phyloP scores from a whole-genome alignment of 2,888 invertebrate genomes.

The Thereva unica region DNA sequence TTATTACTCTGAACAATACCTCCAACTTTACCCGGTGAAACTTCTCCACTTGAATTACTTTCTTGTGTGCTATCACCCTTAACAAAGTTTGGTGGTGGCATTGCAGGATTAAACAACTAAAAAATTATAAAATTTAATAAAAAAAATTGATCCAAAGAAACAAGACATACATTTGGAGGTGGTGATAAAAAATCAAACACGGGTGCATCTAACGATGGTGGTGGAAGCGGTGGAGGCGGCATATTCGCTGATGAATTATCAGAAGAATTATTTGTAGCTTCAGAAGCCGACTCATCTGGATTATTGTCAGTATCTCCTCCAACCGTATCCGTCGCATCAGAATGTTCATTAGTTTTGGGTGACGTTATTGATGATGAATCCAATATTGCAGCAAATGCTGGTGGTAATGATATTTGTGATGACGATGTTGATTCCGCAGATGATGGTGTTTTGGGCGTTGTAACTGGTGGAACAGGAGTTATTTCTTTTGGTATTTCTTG shows the following conservation, averaged over 20 bases:
- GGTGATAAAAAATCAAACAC: constrained; percentile 24
- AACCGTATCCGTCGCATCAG: too few species aligned
- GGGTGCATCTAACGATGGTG: constrained; percentile 41
- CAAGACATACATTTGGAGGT: constrained; percentile 10
- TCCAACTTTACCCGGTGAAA: constrained; percentile 45
- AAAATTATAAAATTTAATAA: constrained; percentile 1
- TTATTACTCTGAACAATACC: constrained; percentile 15
- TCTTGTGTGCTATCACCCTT: constrained; percentile 45
- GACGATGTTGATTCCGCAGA: background rate
- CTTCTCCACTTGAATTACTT: constrained; percentile 48
- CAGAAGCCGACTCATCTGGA: too few species aligned
- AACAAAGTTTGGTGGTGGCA: constrained; percentile 40
- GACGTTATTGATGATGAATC: background rate
- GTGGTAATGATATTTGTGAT: background rate
- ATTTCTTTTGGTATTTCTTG: constrained; percentile 18
- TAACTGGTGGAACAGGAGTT: constrained; percentile 6
- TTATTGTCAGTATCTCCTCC: too few species aligned
- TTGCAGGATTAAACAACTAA: constrained; percentile 48
- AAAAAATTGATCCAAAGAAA: background rate
- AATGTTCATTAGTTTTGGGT: too few species aligned
- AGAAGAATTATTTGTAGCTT: too few species aligned
- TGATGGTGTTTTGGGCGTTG: background rate
- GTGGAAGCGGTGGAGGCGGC: constrained; percentile 47
- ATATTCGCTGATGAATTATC: constrained; percentile 28
- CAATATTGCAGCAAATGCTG: background rate